A percentile compares a stretch with the other conserved stretches of the same genome.
These are phyloP conservation scores for Polyommatus iphigenia DNA, from an alignment of 2,888 invertebrate species.

Conservation along the genomic window DNA sequence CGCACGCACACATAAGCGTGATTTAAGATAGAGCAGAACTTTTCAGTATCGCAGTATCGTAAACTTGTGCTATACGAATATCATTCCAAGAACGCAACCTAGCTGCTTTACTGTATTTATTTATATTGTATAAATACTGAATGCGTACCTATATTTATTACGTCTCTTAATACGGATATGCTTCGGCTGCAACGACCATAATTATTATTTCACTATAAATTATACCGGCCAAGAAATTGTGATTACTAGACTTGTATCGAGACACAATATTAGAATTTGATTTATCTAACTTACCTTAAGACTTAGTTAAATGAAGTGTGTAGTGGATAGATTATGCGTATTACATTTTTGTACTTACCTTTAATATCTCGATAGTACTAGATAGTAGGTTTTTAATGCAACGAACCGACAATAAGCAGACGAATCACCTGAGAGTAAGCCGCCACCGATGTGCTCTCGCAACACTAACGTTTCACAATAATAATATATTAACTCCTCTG, in stretches of 20 bases:
- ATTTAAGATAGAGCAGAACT: neutral
- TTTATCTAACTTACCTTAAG: neutral
- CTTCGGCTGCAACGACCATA: slow-evolving; percentile 18
- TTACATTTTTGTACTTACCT: too few relatives aligned
- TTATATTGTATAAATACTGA: neutral
- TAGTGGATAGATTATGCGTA: neutral
- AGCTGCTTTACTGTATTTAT: neutral
- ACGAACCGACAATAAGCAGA: too few relatives aligned
- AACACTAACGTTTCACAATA: too few relatives aligned
- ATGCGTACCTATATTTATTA: slow-evolving; percentile 16
- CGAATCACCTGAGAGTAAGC: too few relatives aligned
- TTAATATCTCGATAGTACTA: too few relatives aligned
- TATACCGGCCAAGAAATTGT: slow-evolving; percentile 14
- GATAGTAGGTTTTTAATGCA: too few relatives aligned
- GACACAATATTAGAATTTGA: slow-evolving; percentile 1
- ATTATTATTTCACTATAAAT: slow-evolving; percentile 28
- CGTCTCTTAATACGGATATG: slow-evolving; percentile 35
- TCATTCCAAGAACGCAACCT: too few relatives aligned
- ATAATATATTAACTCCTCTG: too few relatives aligned
- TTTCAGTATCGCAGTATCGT: neutral
- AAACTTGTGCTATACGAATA: too few relatives aligned
- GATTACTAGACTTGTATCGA: slow-evolving; percentile 1
- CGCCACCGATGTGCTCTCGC: too few relatives aligned
- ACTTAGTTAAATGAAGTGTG: neutral
- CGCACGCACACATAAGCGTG: neutral